These are phyloP conservation scores for Otis tarda DNA, from an alignment of 2,113 vertebrate genomes.

Conservation along the genomic window DNA sequence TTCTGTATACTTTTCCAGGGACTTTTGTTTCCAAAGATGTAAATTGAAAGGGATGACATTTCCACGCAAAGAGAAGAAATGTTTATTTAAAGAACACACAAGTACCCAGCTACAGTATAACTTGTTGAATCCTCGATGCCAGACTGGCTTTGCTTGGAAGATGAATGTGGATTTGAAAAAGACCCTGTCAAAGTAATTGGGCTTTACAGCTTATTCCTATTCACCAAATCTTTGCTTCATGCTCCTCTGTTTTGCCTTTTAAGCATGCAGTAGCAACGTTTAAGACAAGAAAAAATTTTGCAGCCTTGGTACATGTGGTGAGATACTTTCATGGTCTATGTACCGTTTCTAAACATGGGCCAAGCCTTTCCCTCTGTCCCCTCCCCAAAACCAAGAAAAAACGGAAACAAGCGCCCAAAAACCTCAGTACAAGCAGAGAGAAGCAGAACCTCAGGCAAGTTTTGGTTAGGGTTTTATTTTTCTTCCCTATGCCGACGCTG, in stretches of 20 bases:
- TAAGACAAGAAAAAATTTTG: neutral
- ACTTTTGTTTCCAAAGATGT: constrained; percentile 67
- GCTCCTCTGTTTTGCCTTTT: neutral
- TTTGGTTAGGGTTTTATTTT: neutral
- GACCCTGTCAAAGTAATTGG: neutral
- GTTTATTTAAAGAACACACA: constrained; percentile 72
- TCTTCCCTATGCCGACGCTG: accelerated
- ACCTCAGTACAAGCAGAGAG: neutral
- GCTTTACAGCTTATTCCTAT: neutral
- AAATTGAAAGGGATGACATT: constrained; percentile 53
- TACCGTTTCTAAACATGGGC: accelerated
- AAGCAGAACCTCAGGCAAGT: neutral
- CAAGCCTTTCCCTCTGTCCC: neutral
- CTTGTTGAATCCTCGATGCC: constrained; percentile 66
- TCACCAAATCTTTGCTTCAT: neutral
- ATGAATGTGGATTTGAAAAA: constrained; percentile 55
- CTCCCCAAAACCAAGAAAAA: neutral
- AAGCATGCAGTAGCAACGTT: neutral
- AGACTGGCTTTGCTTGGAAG: constrained; percentile 49
- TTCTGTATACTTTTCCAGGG: constrained; percentile 59
- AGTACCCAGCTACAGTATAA: constrained; percentile 3
- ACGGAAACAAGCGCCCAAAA: neutral
- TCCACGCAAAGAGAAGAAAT: constrained; percentile 52
- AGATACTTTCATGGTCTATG: neutral
- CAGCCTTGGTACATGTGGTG: neutral